Percentiles rank a stretch among this genome's conserved stretches.
Conservation (phyloP, 1,140 invertebrate genomes). For the Drosophila triauraria region DNA sequence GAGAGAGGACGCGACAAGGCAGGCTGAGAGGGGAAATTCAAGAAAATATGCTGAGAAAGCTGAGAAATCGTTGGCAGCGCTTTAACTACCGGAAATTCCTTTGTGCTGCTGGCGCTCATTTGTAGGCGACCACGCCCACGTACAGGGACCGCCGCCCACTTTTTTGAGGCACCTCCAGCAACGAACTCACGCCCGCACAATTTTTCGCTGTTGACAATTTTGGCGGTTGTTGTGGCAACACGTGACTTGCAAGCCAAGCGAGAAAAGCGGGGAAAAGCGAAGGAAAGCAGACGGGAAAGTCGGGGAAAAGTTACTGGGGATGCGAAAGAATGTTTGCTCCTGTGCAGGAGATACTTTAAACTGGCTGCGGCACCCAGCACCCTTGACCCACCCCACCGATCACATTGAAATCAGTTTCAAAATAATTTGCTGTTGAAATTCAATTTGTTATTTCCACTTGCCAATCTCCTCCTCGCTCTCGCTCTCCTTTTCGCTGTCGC, state of each 20-base stretch:
- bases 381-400: constrained; percentile 61
- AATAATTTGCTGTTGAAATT: constrained; percentile 81
- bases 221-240: constrained; percentile 83
- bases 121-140: constrained; percentile 51
- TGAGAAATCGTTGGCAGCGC: constrained; percentile 59
- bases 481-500: constrained; percentile 19
- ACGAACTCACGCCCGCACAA: constrained; percentile 76
- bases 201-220: constrained; percentile 84
- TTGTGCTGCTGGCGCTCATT: constrained; percentile 77
- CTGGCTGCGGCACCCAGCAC: constrained; percentile 36
- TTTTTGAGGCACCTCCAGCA: constrained; percentile 32
- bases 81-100: constrained; percentile 84
- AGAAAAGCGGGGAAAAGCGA: constrained; percentile 10
- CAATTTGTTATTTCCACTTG: constrained; percentile 82
- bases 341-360: constrained; percentile 58
- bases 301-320: constrained; percentile 61
- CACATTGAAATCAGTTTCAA: constrained; percentile 83
- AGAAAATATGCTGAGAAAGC: constrained; percentile 49
- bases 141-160: constrained; percentile 8
- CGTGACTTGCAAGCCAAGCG: constrained; percentile 80
- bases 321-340: constrained; percentile 60
- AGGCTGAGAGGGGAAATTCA: constrained; percentile 15
- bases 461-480: constrained; percentile 24
- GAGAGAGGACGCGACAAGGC: background rate
- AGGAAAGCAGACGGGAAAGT: background rate